Evolutionary conservation across 2,888 invertebrate species (phyloP), one percentile per base, ranked within the genome.

Genomic region (Hirtodrosophila confusa): DNA sequence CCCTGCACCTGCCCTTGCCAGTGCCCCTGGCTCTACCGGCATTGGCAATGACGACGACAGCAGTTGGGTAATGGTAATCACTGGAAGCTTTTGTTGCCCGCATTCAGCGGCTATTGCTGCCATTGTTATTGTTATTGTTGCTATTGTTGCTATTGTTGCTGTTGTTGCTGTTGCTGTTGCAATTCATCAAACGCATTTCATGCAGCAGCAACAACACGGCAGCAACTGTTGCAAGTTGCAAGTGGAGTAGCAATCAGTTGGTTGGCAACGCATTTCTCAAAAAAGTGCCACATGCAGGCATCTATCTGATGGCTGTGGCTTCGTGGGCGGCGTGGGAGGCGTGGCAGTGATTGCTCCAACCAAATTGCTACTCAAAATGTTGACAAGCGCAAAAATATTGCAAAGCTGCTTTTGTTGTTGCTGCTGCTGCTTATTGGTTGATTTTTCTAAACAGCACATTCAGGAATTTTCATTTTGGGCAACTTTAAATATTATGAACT

Each of bases 281-380:
- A 71, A 31, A 51, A 40, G 41, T 70, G 66, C 71, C 67, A 66
- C 61, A 76, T 76, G 66, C 66, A 45, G 73, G 65, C 74, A 39
- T 47, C 53, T 39, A 37, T 58, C 17, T 69, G 43, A 44, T 56
- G 50, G 62, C 31, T 33, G 51, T 40, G 48, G 47, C 33, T 40
- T 1, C 17, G 8, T 11, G 31, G n/a, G 9, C 17, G 35, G 49
- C 36, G 11, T 8, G 9, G 24, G 17, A 2, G 17, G 50, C 17
- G 53, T 64, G 66, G 39, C 39, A 49, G 17, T 9, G 39, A 11
- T 24, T 24, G 17, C 12, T 23, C 10, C 31, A 41, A 48, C 72
- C 56, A 76, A 74, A 74, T 76, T 76, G 73, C 73, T 71, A 71
- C 77, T 74, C 73, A 76, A 76, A 76, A 67, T 71, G 72, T 71